Base-by-base conservation (phyloP, 2,888 invertebrate species). In the Xestobium rufovillosum region DNA sequence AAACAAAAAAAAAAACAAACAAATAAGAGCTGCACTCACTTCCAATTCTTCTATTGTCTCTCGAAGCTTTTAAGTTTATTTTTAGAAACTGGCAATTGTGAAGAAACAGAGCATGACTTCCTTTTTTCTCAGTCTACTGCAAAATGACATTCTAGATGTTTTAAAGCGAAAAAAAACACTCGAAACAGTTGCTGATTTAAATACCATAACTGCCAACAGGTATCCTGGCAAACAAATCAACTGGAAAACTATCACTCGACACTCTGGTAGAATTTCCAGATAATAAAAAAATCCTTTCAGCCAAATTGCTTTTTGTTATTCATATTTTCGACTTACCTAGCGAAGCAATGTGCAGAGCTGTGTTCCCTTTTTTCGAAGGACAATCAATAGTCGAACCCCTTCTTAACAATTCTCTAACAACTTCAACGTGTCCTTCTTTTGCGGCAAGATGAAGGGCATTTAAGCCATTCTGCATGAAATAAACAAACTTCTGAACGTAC, bases 401-500 rank as follows among this genome's bases (percentile, higher is more conserved):
- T 57, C 83, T 84, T 43, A 98, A 71, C 40, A 97, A 73, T 64
- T 95, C 95, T 49, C 80, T 78, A 26, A 95, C 96, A 45, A 98
- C 90, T 50, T 88, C 82, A 44, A 89, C 78, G 69, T 95, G 96
- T 12, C 96, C 97, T 73, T 97, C 96, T 71, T 97, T 97, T 39
- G 96, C 89, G 31, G 96, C 94, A 60, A 97, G 74, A 67, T 97
- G 97, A 49, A 97, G 75, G 25, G 97, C 96, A 65, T 96, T 98
- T 52, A 98, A 72, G 39, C 97, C 97, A 67, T 97, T 97, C 89
- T 94, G 71, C 14, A 72, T 69, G 39, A 19, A n/a, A 19, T 19
- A n/a, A 6, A 19, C 13, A 14, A n/a, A n/a, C n/a, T n/a, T n/a
- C n/a, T n/a, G n/a, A n/a, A n/a, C n/a, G n/a, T n/a, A n/a, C n/a